Percentiles rank a stretch among this genome's conserved stretches.
Evolutionary conservation across 92 coral and sea anemone genomes (phyloP).

Genomic region (Montipora capitata): DNA sequence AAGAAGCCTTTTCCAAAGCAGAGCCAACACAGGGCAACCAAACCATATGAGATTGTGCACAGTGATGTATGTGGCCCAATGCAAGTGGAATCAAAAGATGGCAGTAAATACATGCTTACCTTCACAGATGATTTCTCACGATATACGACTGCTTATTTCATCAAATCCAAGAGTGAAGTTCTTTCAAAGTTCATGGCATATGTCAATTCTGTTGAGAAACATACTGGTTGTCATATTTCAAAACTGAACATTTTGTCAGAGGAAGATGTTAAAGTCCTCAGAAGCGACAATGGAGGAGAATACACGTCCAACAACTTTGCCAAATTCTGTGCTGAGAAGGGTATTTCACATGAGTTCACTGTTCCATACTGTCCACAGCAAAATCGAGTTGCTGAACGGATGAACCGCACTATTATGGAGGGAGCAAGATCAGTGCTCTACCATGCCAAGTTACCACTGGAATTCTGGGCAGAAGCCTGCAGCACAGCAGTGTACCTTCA

Average conservation of each 20-base stretch:
- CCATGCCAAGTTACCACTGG: conserved; percentile 46
- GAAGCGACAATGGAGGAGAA: conserved; percentile 47
- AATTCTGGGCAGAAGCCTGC: too few species aligned
- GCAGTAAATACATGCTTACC: too few species aligned
- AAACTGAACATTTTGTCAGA: conserved; percentile 35
- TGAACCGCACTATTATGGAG: conserved; percentile 10
- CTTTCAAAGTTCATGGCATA: too few species aligned
- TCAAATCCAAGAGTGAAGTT: not conserved
- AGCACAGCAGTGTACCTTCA: too few species aligned
- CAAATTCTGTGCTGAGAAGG: conserved; percentile 72
- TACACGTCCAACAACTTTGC: conserved; percentile 33
- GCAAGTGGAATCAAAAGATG: too few species aligned
- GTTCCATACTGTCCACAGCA: conserved; percentile 54
- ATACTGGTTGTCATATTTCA: conserved; percentile 21
- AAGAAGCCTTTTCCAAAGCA: too few species aligned
- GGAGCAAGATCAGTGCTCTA: conserved; percentile 78
- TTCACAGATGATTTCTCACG: not conserved
- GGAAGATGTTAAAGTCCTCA: conserved; percentile 44
- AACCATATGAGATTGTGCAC: too few species aligned
- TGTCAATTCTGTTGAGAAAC: conserved; percentile 25
- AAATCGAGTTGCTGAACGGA: too few species aligned
- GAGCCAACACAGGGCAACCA: too few species aligned
- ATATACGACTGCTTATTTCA: not conserved
- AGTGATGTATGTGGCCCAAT: too few species aligned
- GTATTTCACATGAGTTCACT: conserved; percentile 71